Evolutionary conservation across 2,113 vertebrate species (phyloP), one percentile per base, ranked within the genome.

Genomic region (Xenopus tropicalis): DNA sequence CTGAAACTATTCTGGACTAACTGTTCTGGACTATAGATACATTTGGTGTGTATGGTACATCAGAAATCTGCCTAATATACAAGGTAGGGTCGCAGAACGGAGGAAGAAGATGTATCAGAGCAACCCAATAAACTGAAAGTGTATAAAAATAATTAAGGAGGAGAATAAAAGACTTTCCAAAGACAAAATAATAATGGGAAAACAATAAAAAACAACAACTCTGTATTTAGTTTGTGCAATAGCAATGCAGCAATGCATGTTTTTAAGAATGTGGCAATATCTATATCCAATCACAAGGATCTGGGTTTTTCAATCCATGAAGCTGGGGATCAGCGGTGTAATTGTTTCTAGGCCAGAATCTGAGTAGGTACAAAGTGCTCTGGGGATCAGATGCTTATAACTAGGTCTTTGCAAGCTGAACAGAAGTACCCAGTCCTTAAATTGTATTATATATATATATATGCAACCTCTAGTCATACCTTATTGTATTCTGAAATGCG

Each of bases 241-340:
- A 95, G 94, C 93, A 92, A 93, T 93, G 93, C 93, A 92, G 92
- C 87, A 87, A 93, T 95, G 95, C 95, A 95, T 96, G 93, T 93
- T 82, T 89, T 84, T 88, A 91, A 92, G 92, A 95, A 95, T 92
- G 92, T 94, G 93, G 94, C 94, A 94, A 95, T 95, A 93, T 93
- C 87, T 89, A 90, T 89, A 85, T 80, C 16, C 14, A 54, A 54
- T n/a, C 8, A 54, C 16, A 54, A 54, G 19, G 52, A 54, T 54
- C 52, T 17, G 52, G 52, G 16, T 48, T 79, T n/a, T 78, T 70
- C 72, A 74, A 80, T 77, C 59, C 70, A 71, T 80, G 70, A 70
- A 82, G 77, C 37, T 22, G 4, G 67, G 77, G 83, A 63, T 0
- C 11, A 77, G 80, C 61, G 80, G 25, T 51, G 57, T 37, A 51